Conservation (phyloP, 1,140 invertebrate species). For the Arctopsyche grandis region DNA sequence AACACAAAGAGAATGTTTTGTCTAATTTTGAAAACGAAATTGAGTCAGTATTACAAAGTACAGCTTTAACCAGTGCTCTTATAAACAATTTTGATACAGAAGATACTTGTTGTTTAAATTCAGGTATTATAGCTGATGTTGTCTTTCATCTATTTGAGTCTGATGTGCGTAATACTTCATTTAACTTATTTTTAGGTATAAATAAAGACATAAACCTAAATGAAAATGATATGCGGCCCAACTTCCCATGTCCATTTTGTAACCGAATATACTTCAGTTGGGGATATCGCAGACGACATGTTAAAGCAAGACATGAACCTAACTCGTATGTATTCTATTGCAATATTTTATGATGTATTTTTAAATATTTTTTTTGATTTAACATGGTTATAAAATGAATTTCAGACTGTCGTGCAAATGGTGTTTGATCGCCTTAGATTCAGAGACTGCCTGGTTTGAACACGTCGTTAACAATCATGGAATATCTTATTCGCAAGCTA, state of each 20-base stretch:
- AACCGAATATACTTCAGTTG: slow-evolving; percentile 72
- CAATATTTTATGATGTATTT: neutral
- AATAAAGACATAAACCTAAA: neutral
- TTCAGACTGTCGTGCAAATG: slow-evolving; percentile 70
- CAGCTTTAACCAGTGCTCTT: neutral
- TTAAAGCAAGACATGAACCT: slow-evolving; percentile 70
- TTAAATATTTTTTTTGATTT: slow-evolving; percentile 21
- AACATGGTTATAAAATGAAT: slow-evolving; percentile 50
- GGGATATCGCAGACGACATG: slow-evolving; percentile 72
- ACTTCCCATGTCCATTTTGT: slow-evolving; percentile 74
- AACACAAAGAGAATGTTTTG: neutral
- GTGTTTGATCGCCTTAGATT: slow-evolving; percentile 67
- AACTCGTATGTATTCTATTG: slow-evolving; percentile 58
- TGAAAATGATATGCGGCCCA: slow-evolving; percentile 56
- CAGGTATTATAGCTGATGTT: slow-evolving; percentile 9
- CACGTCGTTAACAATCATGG: slow-evolving; percentile 70
- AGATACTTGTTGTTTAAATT: slow-evolving; percentile 37
- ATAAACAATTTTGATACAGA: neutral
- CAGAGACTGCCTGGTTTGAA: slow-evolving; percentile 70
- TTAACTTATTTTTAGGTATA: neutral
- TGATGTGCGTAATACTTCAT: too few species aligned
- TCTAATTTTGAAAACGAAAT: neutral
- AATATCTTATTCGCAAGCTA: slow-evolving; percentile 68
- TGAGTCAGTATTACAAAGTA: neutral
- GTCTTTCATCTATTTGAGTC: too few species aligned